phyloP scores from a whole-genome alignment of 2,888 invertebrate genomes.

The Orthonychiurus folsomi region DNA sequence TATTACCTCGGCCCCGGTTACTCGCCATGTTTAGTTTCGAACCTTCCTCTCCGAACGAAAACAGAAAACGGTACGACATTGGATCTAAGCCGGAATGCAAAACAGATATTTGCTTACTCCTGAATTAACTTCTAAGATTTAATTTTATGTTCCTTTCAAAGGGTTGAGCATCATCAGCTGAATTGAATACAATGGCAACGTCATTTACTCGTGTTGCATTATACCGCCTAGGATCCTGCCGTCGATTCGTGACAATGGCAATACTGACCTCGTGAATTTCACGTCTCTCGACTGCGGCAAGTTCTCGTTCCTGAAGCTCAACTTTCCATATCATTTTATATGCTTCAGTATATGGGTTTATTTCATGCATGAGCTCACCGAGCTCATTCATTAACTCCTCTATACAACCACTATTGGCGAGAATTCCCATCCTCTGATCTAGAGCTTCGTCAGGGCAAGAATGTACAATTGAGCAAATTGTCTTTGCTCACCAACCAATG shows the following conservation, averaged over 20 bases:
- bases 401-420: slow-evolving; percentile 15
- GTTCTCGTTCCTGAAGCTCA: slow-evolving; percentile 18
- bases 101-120: neutral
- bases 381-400: slow-evolving; percentile 19
- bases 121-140: slow-evolving; percentile 9
- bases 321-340: slow-evolving; percentile 26
- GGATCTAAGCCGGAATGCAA: slow-evolving; percentile 27
- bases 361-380: slow-evolving; percentile 10
- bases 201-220: slow-evolving; percentile 30
- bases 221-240: slow-evolving; percentile 23
- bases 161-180: slow-evolving; percentile 31
- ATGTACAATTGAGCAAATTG: slow-evolving; percentile 29
- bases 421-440: slow-evolving; percentile 14
- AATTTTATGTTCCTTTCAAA: slow-evolving; percentile 29
- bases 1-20: neutral
- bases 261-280: slow-evolving; percentile 7
- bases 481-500: slow-evolving; percentile 8
- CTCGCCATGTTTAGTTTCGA: neutral
- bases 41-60: slow-evolving; percentile 29
- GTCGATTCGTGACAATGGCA: slow-evolving; percentile 13
- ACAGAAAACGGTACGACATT: slow-evolving; percentile 35
- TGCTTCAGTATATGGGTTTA: slow-evolving; percentile 24
- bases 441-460: slow-evolving; percentile 22
- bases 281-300: slow-evolving; percentile 10
- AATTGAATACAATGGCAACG: slow-evolving; percentile 30